These are phyloP conservation scores for Lerema accius DNA, from an alignment of 1,140 invertebrate genomes.

Conservation along the genomic window DNA sequence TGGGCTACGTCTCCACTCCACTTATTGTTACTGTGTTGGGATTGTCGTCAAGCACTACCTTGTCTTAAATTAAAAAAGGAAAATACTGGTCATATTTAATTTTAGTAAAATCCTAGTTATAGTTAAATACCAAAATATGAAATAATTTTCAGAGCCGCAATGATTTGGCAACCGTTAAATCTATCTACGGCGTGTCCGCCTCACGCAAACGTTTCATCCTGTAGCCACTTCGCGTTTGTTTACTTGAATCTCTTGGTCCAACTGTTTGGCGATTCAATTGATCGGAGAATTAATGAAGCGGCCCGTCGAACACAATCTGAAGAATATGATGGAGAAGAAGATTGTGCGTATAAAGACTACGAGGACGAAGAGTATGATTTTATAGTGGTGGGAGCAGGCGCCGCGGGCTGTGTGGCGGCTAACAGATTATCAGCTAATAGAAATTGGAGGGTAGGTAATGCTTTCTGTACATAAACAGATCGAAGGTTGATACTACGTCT, in stretches of 20 bases:
- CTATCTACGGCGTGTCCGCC: constrained; percentile 45
- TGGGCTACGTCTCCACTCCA: too few relatives aligned
- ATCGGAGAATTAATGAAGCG: constrained; percentile 29
- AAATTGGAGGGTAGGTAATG: constrained; percentile 82
- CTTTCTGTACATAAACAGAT: too few relatives aligned
- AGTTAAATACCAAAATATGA: too few relatives aligned
- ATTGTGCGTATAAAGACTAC: constrained; percentile 17
- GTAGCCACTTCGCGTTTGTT: constrained; percentile 43
- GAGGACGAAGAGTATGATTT: constrained; percentile 47
- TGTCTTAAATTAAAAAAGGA: too few relatives aligned
- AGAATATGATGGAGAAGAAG: too few relatives aligned
- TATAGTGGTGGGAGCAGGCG: constrained; percentile 49
- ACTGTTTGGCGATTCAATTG: constrained; percentile 39
- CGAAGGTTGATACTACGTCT: too few relatives aligned
- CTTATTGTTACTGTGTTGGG: too few relatives aligned
- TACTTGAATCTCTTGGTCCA: constrained; percentile 49
- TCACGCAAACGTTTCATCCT: constrained; percentile 38
- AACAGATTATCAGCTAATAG: constrained; percentile 81
- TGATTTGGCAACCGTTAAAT: constrained; percentile 49
- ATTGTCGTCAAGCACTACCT: too few relatives aligned
- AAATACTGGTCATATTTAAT: too few relatives aligned
- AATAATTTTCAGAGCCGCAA: constrained; percentile 38
- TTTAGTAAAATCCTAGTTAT: too few relatives aligned
- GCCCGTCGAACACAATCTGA: constrained; percentile 13
- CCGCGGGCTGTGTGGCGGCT: constrained; percentile 83